Evolutionary conservation across 2,797 vertebrate genomes (phyloP).

Genomic region (Diplodus sargus): DNA sequence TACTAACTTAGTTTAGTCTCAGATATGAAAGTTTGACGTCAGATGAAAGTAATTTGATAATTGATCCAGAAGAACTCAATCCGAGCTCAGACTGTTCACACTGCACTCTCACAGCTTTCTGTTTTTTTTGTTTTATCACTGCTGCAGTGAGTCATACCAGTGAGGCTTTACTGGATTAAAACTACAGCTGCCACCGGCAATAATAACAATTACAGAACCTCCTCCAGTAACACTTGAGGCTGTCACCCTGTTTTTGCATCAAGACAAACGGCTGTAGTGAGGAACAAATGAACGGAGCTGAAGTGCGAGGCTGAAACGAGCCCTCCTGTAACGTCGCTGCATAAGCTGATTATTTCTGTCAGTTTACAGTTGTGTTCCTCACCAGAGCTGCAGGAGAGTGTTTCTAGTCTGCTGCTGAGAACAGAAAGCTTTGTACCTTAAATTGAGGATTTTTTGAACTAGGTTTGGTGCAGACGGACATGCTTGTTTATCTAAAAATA

Average conservation of each 20-base stretch:
- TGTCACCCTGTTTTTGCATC: slow-evolving; percentile 46
- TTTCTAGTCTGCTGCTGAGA: too few relatives aligned
- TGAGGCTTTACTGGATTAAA: slow-evolving; percentile 41
- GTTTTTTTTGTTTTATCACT: not conserved
- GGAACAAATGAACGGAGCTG: slow-evolving; percentile 11
- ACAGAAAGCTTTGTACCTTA: not conserved
- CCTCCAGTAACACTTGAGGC: slow-evolving; percentile 24
- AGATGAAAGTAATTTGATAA: not conserved
- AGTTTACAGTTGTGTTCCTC: not conserved
- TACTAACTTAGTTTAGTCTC: too few relatives aligned
- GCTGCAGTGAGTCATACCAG: slow-evolving; percentile 1
- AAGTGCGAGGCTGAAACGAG: not conserved
- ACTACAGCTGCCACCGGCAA: slow-evolving; percentile 30
- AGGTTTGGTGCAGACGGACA: not conserved
- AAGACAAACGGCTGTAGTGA: slow-evolving; percentile 22
- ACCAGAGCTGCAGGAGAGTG: not conserved
- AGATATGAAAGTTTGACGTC: not conserved
- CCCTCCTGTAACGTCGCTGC: slow-evolving; percentile 11
- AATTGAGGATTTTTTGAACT: not conserved
- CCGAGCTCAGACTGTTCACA: not conserved
- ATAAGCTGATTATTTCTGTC: slow-evolving; percentile 18
- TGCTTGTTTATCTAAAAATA: not conserved
- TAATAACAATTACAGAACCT: slow-evolving; percentile 13
- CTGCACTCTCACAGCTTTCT: too few relatives aligned
- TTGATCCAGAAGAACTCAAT: not conserved